A percentile compares a stretch with the other conserved stretches of the same genome.
These are phyloP conservation scores for Ptychadena robeensis DNA, from an alignment of 2,797 vertebrate genomes.

Conservation along the genomic window DNA sequence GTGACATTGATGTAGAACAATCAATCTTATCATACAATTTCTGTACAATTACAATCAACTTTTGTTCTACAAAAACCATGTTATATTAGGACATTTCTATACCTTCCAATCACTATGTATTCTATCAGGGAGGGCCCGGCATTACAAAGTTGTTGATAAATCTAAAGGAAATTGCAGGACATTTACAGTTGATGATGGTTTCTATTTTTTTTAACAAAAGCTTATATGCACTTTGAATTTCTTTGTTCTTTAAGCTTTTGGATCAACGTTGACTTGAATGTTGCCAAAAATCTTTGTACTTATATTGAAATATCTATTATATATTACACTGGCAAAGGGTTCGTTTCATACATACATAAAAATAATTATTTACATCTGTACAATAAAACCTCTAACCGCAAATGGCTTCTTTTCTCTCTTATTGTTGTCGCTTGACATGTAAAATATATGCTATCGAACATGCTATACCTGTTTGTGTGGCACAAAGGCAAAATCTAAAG, in stretches of 20 bases:
- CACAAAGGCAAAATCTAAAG: conserved; percentile 72
- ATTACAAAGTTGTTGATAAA: too few relatives aligned
- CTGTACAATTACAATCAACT: too few relatives aligned
- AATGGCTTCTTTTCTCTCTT: conserved; percentile 10
- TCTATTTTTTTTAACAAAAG: too few relatives aligned
- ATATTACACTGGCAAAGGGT: neutral
- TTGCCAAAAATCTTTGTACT: neutral
- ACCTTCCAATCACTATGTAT: too few relatives aligned
- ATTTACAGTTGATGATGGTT: too few relatives aligned
- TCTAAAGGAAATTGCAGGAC: too few relatives aligned
- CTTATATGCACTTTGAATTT: neutral
- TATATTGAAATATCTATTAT: neutral
- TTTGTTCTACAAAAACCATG: too few relatives aligned
- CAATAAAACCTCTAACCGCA: conserved; percentile 9
- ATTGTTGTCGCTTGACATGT: conserved; percentile 59
- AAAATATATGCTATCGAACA: conserved; percentile 67
- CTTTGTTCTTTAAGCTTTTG: neutral
- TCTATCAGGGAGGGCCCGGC: too few relatives aligned
- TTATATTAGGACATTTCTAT: too few relatives aligned
- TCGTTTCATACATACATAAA: conserved; percentile 7
- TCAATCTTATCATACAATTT: too few relatives aligned
- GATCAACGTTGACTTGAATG: neutral
- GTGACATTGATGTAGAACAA: too few relatives aligned
- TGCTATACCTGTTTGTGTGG: conserved; percentile 64
- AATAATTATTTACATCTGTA: conserved; percentile 11